Conservation (phyloP, 2,113 vertebrate genomes). For the Lampris incognitus region DNA sequence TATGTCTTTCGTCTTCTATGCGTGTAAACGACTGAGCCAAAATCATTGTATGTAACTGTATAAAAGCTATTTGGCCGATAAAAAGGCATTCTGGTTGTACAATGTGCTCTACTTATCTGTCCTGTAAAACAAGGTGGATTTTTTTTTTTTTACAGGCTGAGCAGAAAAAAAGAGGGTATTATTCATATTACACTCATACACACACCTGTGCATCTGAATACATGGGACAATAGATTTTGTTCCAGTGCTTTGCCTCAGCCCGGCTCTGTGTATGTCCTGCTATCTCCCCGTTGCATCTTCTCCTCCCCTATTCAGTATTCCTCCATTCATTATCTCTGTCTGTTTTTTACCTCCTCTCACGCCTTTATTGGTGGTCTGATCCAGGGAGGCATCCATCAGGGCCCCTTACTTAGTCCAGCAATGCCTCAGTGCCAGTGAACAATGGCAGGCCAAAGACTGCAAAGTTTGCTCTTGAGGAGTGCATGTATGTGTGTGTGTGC, state of each 20-base stretch:
- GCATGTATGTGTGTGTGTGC: conserved; percentile 29
- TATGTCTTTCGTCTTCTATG: no score
- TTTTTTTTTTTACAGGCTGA: conserved; percentile 10
- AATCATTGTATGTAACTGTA: no score
- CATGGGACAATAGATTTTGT: conserved; percentile 41
- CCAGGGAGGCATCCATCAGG: conserved; percentile 76
- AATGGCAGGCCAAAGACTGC: conserved; percentile 68
- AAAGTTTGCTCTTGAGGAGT: conserved; percentile 62
- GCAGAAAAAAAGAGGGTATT: background rate
- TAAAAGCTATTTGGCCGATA: no score
- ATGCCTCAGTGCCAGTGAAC: conserved; percentile 73
- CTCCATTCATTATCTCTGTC: conserved; percentile 41
- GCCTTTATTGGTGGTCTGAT: conserved; percentile 76
- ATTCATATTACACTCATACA: conserved; percentile 24
- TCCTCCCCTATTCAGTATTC: conserved; percentile 55
- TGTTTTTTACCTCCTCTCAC: conserved; percentile 44
- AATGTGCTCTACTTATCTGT: no score
- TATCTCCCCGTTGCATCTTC: conserved; percentile 68
- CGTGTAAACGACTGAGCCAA: no score
- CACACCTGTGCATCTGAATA: conserved; percentile 67
- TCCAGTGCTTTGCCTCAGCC: conserved; percentile 26
- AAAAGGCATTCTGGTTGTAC: no score
- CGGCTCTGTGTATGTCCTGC: conserved; percentile 25
- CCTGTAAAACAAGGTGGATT: no score
- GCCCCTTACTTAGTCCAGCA: conserved; percentile 77